phyloP scores from a whole-genome alignment of 2,113 vertebrate species.

The Odontesthes bonariensis region DNA sequence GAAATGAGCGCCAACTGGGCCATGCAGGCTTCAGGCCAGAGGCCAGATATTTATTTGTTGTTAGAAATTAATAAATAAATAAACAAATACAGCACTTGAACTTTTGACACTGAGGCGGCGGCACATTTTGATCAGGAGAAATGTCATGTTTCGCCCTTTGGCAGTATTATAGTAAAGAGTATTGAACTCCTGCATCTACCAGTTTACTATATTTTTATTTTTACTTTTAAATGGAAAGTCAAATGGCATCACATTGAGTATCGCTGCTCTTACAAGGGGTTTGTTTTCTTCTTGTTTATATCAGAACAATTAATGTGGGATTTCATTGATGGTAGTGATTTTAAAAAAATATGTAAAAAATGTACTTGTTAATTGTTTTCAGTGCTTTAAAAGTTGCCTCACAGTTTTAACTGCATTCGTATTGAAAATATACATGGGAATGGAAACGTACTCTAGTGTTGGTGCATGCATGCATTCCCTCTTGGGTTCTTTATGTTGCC shows the following conservation, averaged over 20 bases:
- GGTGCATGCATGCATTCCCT: slow-evolving; percentile 24
- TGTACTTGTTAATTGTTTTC: not conserved
- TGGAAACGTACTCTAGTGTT: not conserved
- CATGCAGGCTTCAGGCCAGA: slow-evolving; percentile 27
- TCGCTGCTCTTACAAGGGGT: too few relatives aligned
- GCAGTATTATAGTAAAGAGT: not conserved
- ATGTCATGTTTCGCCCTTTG: not conserved
- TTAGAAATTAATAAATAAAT: too few relatives aligned
- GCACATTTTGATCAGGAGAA: too few relatives aligned
- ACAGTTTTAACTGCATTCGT: not conserved
- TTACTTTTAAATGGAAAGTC: not conserved
- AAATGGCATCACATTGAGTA: not conserved
- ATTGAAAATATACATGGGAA: slow-evolving; percentile 15
- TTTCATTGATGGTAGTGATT: too few relatives aligned
- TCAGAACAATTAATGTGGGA: not conserved
- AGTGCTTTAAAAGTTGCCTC: not conserved
- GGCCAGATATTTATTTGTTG: slow-evolving; percentile 20
- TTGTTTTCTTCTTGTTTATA: slow-evolving; percentile 12
- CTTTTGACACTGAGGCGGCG: slow-evolving; percentile 1
- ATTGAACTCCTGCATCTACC: not conserved
- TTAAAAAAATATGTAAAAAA: too few relatives aligned
- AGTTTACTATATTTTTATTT: not conserved
- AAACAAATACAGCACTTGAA: not conserved
- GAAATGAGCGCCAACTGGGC: slow-evolving; percentile 57
- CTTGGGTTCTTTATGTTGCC: slow-evolving; percentile 29